phyloP scores from a whole-genome alignment of 2,113 vertebrate genomes.

The Rutilus rutilus region DNA sequence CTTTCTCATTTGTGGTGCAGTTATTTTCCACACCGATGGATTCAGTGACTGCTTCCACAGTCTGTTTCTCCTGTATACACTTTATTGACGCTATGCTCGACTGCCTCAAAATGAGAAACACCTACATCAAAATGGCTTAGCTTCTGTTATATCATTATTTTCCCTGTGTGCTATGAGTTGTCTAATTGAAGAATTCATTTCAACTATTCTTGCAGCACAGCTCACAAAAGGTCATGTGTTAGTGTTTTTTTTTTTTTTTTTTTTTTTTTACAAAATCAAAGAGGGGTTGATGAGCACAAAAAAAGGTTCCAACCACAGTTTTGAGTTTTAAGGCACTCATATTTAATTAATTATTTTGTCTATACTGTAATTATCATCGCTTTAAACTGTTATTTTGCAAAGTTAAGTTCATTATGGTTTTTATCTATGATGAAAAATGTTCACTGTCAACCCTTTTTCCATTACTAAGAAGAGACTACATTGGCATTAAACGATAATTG shows the following conservation, averaged over 20 bases:
- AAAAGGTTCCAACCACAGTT: neutral
- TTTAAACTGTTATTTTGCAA: no score
- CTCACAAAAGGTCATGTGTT: neutral
- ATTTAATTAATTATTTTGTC: neutral
- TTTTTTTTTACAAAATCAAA: neutral
- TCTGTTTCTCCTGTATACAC: neutral
- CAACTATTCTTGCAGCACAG: neutral
- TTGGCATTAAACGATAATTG: no score
- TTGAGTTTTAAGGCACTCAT: neutral
- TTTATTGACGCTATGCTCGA: neutral
- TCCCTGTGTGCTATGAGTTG: neutral
- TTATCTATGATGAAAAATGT: no score
- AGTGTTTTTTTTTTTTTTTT: neutral
- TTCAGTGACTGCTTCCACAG: neutral
- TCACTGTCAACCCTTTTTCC: no score
- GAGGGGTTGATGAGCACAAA: neutral
- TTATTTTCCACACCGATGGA: conserved; percentile 24
- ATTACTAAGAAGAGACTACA: no score
- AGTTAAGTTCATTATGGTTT: no score
- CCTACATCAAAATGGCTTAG: neutral
- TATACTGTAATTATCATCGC: no score
- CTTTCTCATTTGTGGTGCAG: neutral
- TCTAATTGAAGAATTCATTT: neutral
- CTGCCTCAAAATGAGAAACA: conserved; percentile 17
- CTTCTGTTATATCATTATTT: neutral